phyloP scores from a whole-genome alignment of 23 tunicate species.

The Oikopleura dioica region DNA sequence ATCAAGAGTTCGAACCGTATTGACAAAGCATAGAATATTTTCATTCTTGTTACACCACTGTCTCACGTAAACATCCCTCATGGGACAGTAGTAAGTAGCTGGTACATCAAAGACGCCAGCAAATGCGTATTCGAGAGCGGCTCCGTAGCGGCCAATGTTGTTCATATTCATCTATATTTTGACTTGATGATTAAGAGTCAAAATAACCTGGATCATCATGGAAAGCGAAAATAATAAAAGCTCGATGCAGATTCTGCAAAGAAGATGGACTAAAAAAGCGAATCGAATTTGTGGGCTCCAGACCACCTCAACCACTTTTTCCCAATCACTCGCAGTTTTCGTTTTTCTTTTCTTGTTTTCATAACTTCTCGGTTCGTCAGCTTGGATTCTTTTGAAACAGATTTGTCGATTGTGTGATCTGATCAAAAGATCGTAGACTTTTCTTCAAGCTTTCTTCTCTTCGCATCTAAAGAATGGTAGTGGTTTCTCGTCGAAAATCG shows the following conservation, averaged over 20 bases:
- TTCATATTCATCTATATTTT: not conserved
- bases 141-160: not conserved
- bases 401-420: no score
- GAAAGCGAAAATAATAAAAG: not conserved
- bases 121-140: not conserved
- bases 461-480: no score
- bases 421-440: no score
- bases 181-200: no score
- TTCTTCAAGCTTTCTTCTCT: no score
- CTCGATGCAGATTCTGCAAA: not conserved
- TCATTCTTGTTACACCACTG: not conserved
- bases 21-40: not conserved
- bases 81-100: not conserved
- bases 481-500: no score
- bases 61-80: not conserved
- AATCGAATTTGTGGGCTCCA: not conserved
- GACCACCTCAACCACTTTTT: not conserved
- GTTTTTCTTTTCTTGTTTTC: not conserved
- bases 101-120: not conserved
- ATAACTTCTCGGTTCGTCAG: not conserved
- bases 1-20: not conserved
- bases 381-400: not conserved
- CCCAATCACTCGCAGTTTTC: not conserved
- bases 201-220: not conserved
- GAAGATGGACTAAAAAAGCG: not conserved